Base-by-base conservation (phyloP, 2,797 vertebrate species). In the Urocyon cinereoargenteus region DNA sequence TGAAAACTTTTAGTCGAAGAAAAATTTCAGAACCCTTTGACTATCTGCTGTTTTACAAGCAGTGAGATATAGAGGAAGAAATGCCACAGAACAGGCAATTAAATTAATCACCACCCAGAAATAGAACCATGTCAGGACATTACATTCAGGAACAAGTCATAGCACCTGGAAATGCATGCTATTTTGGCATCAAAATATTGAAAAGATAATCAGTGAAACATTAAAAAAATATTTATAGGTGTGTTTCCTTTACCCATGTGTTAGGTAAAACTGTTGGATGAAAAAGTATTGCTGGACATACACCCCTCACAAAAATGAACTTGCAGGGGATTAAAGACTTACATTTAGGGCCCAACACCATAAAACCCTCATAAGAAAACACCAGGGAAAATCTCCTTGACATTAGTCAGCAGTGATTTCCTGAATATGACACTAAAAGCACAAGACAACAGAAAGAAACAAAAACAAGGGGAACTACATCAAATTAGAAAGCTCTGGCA, bases 1-100 rank as follows among this genome's bases (percentile, higher is more conserved):
- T 91, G 55, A 91, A 90, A 91, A 86, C 19, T 89, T 93, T 82
- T 59, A 89, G 53, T 34, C 26, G n/a, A 95, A 86, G 78, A 64
- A 92, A 78, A 86, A 1, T 77, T 59, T 95, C 61, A 78, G 85
- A 92, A 82, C 24, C 11, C 45, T 95, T 96, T 86, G 28, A 90
- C 61, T 68, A 31, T 68, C 53, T 92, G 16, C 34, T 70, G 62
- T 96, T 94, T 87, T 91, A 59, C 18, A 91, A 66, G 19, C 77
- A 68, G 53, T 85, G 59, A 92, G 62, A 45, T 59, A 11, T 36
- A 51, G 77, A 88, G 64, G 78, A 90, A 92, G 70, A 93, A 96
- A 83, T 34, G 34, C 49, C 53, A 82, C 51, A 61, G 24, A 96
- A 89, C 15, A 86, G n/a, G 45, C 26, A 85, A 90, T 68, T 84